Base-by-base conservation (phyloP, 2,888 invertebrate genomes). In the Sycophila texana region DNA sequence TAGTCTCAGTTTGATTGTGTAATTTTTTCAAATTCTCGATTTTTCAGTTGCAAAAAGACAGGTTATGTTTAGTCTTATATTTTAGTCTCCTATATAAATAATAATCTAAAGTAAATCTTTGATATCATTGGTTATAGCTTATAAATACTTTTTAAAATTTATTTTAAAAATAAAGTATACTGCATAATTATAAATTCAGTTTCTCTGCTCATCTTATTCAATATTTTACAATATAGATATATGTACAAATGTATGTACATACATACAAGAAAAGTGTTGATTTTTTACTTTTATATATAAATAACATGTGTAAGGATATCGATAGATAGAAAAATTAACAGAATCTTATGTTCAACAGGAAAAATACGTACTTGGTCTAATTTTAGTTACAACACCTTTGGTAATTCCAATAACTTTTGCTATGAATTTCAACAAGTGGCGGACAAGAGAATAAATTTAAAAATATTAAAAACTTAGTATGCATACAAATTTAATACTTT, bases 331-430 rank as follows among this genome's bases (percentile, higher is more conserved):
- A 39, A 39, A 10, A 39, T 39, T 39, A 39, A 39, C 39, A 39
- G 0, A 39, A 18, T 51, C 51, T 66, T 67, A 66, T 75, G 60
- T 71, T 72, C 49, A 60, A 75, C 67, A 79, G 75, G 79, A 79
- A 75, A 79, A 79, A 75, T 0, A 60, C 16, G 53, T 10, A 18
- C 65, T 53, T 72, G 79, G 75, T 16, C 0, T 65, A 3, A 30
- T 63, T 49, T 20, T 80, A 10, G 0, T 2, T 4, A 1, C n/a
- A 1, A 58, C 39, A 58, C 12, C 76, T 12, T 2, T 80, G 20
- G 1, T 26, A n/a, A 1, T 80, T 2, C 79, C 79, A 4, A 0
- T 67, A 0, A 67, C 22, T 5, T 60, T n/a, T 39, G 39, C 39
- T 0, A 13, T 26, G 0, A 58, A 65, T 13, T 47, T 66, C 13